Conservation (phyloP, 2,888 invertebrate genomes). For the Plagodis dolabraria region DNA sequence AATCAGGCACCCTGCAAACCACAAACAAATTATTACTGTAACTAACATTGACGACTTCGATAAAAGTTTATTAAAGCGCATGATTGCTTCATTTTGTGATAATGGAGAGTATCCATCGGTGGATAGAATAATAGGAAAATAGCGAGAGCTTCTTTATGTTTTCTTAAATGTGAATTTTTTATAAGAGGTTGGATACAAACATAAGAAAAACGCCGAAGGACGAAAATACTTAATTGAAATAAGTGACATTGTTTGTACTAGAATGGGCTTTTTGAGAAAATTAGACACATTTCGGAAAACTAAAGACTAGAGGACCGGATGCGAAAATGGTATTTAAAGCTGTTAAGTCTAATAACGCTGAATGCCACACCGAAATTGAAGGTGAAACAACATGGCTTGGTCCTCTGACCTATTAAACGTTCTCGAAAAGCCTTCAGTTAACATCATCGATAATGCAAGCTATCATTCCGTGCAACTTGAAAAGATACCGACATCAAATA, state of each 20-base stretch:
- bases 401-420: neutral
- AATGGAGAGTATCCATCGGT: conserved; percentile 1
- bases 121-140: conserved; percentile 5
- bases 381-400: conserved; percentile 8
- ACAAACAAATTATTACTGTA: neutral
- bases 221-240: too few species aligned
- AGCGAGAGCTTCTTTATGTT: conserved; percentile 1
- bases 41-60: conserved; percentile 4
- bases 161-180: too few species aligned
- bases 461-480: too few species aligned
- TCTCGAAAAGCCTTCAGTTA: neutral
- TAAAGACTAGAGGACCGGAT: too few species aligned
- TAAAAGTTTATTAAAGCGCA: conserved; percentile 1
- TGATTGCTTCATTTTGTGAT: too few species aligned
- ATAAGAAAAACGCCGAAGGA: too few species aligned
- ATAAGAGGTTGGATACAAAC: too few species aligned
- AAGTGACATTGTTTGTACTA: too few species aligned
- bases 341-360: neutral
- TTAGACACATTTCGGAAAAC: neutral
- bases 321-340: too few species aligned
- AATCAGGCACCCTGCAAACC: conserved; percentile 2
- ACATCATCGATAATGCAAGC: conserved; percentile 3
- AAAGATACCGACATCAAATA: too few species aligned
- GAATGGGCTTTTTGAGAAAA: conserved; percentile 1
- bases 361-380: neutral